Percentiles rank a stretch among this genome's conserved stretches.
phyloP scores from a whole-genome alignment of 1,140 invertebrate species.

The Condylostylus longicornis region DNA sequence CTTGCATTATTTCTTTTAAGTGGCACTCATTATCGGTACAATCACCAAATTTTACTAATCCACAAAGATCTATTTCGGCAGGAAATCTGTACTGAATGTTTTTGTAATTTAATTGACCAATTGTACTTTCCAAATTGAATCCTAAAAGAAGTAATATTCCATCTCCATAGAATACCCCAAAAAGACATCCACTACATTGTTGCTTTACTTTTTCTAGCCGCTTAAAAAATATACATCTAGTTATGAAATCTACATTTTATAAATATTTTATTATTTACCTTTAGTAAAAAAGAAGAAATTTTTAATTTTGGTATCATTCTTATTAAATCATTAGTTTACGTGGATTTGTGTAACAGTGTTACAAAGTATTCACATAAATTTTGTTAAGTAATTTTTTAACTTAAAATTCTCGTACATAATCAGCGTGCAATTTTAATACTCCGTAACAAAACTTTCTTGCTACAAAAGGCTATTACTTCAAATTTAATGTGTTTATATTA shows the following conservation, averaged over 20 bases:
- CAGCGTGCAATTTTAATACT: no score
- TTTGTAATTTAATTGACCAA: slow-evolving; percentile 36
- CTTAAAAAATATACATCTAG: slow-evolving; percentile 31
- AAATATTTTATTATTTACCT: slow-evolving; percentile 20
- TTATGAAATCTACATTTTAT: not conserved
- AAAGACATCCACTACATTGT: slow-evolving; percentile 48
- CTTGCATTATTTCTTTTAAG: slow-evolving; percentile 46
- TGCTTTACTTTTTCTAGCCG: slow-evolving; percentile 39
- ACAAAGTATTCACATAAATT: no score
- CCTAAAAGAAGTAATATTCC: slow-evolving; percentile 50
- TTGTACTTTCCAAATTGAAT: slow-evolving; percentile 42
- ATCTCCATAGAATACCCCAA: slow-evolving; percentile 52
- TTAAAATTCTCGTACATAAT: no score
- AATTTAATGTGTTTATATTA: no score
- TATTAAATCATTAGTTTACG: not conserved
- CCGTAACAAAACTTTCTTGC: no score
- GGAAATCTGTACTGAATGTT: slow-evolving; percentile 49
- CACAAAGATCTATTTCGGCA: slow-evolving; percentile 57
- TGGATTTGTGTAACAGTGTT: no score
- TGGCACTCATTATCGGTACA: slow-evolving; percentile 35
- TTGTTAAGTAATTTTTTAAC: no score
- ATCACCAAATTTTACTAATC: slow-evolving; percentile 47
- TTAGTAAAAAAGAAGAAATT: slow-evolving; percentile 32
- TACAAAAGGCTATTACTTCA: no score
- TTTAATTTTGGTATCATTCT: slow-evolving; percentile 34